Conservation (phyloP, 1,140 invertebrate species). For the Nymphalis io region DNA sequence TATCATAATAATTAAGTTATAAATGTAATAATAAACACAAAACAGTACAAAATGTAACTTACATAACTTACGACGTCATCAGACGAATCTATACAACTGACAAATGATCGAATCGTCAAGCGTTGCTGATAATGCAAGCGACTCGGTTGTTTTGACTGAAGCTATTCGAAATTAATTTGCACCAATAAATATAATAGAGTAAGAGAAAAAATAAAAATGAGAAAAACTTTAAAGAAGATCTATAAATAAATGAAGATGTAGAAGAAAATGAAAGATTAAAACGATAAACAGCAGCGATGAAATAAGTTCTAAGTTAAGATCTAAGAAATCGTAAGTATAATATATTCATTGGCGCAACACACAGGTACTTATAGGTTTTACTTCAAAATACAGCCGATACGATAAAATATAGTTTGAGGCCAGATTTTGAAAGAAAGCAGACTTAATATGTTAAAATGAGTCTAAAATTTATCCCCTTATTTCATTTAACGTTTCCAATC, state of each 20-base stretch:
- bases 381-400: conserved; percentile 59
- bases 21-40: conserved; percentile 71
- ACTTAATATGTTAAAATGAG: conserved; percentile 43
- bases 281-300: conserved; percentile 12
- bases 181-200: conserved; percentile 58
- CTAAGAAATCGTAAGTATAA: conserved; percentile 36
- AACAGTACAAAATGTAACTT: conserved; percentile 64
- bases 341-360: conserved; percentile 63
- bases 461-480: conserved; percentile 48
- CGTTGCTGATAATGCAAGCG: conserved; percentile 43
- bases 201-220: conserved; percentile 21
- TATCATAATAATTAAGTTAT: conserved; percentile 74
- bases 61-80: conserved; percentile 30
- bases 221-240: conserved; percentile 25
- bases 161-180: conserved; percentile 52
- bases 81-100: conserved; percentile 16
- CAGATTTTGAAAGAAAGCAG: conserved; percentile 62
- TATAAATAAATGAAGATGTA: conserved; percentile 7
- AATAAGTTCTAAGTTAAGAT: conserved; percentile 39
- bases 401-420: conserved; percentile 54
- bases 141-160: conserved; percentile 22
- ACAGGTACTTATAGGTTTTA: conserved; percentile 73
- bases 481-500: conserved; percentile 49
- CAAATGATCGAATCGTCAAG: conserved; percentile 28
- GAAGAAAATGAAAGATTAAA: conserved; percentile 19